A percentile compares a stretch with the other conserved stretches of the same genome.
phyloP scores from a whole-genome alignment of 2,888 invertebrate genomes.

The Axea sp. region DNA sequence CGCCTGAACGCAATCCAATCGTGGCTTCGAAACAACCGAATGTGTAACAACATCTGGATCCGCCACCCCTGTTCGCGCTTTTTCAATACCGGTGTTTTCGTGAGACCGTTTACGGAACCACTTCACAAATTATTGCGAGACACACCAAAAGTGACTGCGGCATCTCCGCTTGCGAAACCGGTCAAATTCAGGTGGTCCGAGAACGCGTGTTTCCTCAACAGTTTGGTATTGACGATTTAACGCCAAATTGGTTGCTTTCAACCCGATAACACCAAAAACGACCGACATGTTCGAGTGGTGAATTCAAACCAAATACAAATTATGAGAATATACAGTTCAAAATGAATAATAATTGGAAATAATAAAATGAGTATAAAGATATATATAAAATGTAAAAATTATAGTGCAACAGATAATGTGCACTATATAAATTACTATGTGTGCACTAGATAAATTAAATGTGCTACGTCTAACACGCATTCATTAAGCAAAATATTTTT shows the following conservation, averaged over 20 bases:
- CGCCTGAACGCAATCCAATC: conserved; percentile 8
- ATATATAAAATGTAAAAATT: too few species aligned
- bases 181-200: conserved; percentile 19
- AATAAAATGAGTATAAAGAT: too few species aligned
- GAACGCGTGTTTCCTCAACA: conserved; percentile 21
- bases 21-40: conserved; percentile 12
- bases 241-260: conserved; percentile 1
- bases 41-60: conserved; percentile 59
- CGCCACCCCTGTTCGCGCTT: conserved; percentile 29
- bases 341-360: too few species aligned
- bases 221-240: conserved; percentile 4
- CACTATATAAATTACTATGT: too few species aligned
- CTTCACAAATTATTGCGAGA: conserved; percentile 21
- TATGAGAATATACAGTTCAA: too few species aligned
- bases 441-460: too few species aligned
- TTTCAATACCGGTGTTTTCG: conserved; percentile 32
- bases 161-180: conserved; percentile 48
- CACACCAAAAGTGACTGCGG: conserved; percentile 13
- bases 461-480: too few species aligned
- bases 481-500: too few species aligned
- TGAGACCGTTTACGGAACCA: conserved; percentile 37
- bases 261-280: too few species aligned
- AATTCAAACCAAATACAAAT: too few species aligned
- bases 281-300: too few species aligned
- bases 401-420: too few species aligned